Evolutionary conservation across 2,113 vertebrate genomes (phyloP).

Genomic region (Varanus komodoensis): DNA sequence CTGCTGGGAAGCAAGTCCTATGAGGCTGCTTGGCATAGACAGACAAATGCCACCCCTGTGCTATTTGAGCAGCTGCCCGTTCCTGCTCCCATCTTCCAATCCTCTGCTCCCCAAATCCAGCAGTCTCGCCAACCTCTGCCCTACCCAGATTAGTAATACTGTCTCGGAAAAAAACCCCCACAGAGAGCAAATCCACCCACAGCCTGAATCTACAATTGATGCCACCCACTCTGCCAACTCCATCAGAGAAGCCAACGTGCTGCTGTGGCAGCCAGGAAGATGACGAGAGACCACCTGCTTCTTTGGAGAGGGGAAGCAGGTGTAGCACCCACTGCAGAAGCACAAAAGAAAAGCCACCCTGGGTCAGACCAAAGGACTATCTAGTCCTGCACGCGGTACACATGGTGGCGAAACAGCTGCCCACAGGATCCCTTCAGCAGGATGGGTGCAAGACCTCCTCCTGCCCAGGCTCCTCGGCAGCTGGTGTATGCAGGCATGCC

Average conservation of each 20-base stretch:
- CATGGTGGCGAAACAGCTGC: too few species aligned
- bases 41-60: neutral
- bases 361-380: too few species aligned
- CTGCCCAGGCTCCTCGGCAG: too few species aligned
- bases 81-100: neutral
- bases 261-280: neutral
- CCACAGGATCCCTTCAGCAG: too few species aligned
- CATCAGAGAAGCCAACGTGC: constrained; percentile 32
- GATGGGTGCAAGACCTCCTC: too few species aligned
- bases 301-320: neutral
- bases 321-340: neutral
- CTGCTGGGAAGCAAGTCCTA: neutral
- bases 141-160: constrained; percentile 18
- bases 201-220: constrained; percentile 23
- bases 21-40: neutral
- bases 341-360: too few species aligned
- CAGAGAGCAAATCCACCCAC: constrained; percentile 31
- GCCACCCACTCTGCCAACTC: constrained; percentile 33
- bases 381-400: too few species aligned
- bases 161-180: neutral
- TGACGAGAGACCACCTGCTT: neutral
- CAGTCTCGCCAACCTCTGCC: neutral
- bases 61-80: neutral
- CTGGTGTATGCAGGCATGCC: too few species aligned
- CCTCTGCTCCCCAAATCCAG: neutral